These are phyloP conservation scores for Megalurothrips usitatus DNA, from an alignment of 2,888 invertebrate genomes.

Conservation along the genomic window DNA sequence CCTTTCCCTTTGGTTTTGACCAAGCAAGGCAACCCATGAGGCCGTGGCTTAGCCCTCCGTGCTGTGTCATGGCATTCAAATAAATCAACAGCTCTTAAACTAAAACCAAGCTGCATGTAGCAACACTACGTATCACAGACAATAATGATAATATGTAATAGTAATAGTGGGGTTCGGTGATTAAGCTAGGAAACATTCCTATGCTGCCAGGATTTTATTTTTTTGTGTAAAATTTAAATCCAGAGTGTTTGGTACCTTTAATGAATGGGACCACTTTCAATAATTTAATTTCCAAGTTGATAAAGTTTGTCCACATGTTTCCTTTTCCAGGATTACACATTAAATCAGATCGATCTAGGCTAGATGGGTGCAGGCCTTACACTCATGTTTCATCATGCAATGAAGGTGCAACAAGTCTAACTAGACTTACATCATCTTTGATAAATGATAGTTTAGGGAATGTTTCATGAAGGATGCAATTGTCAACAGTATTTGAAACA, in stretches of 20 bases:
- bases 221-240: not conserved
- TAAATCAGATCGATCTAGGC: not conserved
- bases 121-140: slow-evolving; percentile 15
- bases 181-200: not conserved
- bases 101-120: slow-evolving; percentile 14
- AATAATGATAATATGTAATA: not conserved
- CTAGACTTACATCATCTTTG: not conserved
- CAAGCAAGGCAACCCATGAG: slow-evolving; percentile 20
- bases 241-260: not conserved
- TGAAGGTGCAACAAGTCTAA: not conserved
- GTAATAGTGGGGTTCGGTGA: not conserved
- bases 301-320: not conserved
- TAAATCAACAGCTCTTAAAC: slow-evolving; percentile 20
- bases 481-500: not conserved
- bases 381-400: slow-evolving; percentile 9
- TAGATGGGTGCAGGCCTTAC: slow-evolving; percentile 1
- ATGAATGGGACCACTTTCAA: not conserved
- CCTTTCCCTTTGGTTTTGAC: slow-evolving; percentile 17
- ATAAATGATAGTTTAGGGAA: not conserved
- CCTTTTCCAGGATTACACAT: not conserved
- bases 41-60: slow-evolving; percentile 20
- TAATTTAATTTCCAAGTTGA: not conserved
- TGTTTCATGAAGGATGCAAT: not conserved
- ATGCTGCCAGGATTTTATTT: not conserved
- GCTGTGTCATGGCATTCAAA: slow-evolving; percentile 24